Percentiles rank a stretch among this genome's conserved stretches.
These are phyloP conservation scores for Chymomyza fuscimana DNA, from an alignment of 2,888 invertebrate species.

Conservation along the genomic window DNA sequence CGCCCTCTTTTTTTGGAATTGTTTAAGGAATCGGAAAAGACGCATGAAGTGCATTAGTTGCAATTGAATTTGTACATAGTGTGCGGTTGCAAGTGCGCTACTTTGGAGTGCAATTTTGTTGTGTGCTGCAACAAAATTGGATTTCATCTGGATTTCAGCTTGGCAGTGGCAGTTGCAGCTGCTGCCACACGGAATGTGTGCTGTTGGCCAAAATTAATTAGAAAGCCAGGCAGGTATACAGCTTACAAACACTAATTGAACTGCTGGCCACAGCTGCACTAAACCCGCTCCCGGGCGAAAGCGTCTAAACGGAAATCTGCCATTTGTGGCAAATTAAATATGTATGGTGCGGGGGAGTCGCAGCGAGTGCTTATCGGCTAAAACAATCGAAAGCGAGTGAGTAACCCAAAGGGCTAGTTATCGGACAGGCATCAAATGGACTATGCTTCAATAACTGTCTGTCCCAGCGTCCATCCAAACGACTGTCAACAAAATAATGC, in stretches of 20 bases:
- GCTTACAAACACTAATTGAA: slow-evolving; percentile 46
- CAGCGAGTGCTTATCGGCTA: slow-evolving; percentile 20
- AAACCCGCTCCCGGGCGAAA: slow-evolving; percentile 7
- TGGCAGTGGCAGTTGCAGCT: not conserved
- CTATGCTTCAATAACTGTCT: not conserved
- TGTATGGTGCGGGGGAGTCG: slow-evolving; percentile 27
- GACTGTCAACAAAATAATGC: slow-evolving; percentile 39
- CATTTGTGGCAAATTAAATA: slow-evolving; percentile 61
- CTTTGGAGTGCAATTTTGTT: slow-evolving; percentile 63
- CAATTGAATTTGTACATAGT: slow-evolving; percentile 72
- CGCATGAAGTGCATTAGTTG: slow-evolving; percentile 71
- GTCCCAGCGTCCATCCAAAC: not conserved
- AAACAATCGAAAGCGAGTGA: slow-evolving; percentile 36
- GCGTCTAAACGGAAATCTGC: slow-evolving; percentile 35
- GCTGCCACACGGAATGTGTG: slow-evolving; percentile 9
- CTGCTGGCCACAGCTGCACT: slow-evolving; percentile 26
- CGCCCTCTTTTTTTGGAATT: not conserved
- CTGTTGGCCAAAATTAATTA: slow-evolving; percentile 55
- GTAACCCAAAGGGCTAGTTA: slow-evolving; percentile 34
- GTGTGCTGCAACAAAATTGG: slow-evolving; percentile 26
- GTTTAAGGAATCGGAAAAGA: slow-evolving; percentile 30
- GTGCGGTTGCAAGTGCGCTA: slow-evolving; percentile 36
- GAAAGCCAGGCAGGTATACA: slow-evolving; percentile 51
- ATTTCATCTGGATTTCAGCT: slow-evolving; percentile 8
- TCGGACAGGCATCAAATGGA: slow-evolving; percentile 38